These are phyloP conservation scores for Ictinia mississippiensis DNA, from an alignment of 2,797 vertebrate genomes.

Conservation along the genomic window DNA sequence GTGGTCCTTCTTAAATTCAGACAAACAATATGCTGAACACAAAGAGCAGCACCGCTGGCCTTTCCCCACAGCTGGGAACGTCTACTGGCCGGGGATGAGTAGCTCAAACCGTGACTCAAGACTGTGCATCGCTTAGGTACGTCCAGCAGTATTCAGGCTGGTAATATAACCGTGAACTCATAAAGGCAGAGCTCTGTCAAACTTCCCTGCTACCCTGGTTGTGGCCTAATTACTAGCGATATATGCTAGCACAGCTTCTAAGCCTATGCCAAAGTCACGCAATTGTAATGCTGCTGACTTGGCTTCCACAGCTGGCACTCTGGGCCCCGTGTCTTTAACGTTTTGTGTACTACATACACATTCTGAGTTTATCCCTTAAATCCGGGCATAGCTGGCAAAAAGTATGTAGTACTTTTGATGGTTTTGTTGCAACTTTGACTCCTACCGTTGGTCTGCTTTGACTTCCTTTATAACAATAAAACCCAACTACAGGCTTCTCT, in stretches of 20 bases:
- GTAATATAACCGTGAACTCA: neutral
- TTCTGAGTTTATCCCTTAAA: neutral
- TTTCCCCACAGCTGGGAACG: neutral
- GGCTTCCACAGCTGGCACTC: neutral
- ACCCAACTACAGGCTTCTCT: neutral
- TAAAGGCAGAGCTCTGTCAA: neutral
- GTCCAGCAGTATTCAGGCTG: neutral
- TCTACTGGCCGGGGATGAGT: neutral
- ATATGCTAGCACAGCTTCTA: neutral
- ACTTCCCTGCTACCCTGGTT: neutral
- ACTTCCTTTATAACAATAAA: neutral
- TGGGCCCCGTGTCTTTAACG: neutral
- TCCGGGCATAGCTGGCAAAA: neutral
- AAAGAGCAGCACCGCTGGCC: neutral
- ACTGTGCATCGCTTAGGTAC: neutral
- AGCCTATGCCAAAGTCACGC: neutral
- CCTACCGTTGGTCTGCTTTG: neutral
- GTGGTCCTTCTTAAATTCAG: neutral
- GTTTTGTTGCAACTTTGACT: neutral
- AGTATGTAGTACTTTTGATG: neutral
- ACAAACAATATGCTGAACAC: neutral
- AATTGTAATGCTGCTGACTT: neutral
- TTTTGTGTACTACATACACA: neutral
- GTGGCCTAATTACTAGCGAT: neutral
- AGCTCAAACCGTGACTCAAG: neutral